Conservation (phyloP, 2,113 vertebrate genomes). For the Tamias sibiricus region DNA sequence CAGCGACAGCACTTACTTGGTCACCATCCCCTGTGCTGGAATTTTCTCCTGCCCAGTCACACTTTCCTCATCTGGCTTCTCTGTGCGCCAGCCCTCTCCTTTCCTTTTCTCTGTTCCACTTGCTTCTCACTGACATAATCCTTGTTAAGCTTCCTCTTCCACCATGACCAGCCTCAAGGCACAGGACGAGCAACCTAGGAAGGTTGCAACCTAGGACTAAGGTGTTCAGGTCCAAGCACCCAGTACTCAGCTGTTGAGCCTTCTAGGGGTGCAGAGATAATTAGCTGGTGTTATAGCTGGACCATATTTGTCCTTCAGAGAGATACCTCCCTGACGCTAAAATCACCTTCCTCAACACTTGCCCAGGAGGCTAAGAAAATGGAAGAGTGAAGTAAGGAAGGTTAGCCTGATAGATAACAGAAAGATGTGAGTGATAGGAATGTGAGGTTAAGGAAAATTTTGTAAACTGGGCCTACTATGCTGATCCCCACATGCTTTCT, state of each 20-base stretch:
- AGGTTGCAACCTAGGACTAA: background rate
- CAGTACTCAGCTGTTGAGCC: background rate
- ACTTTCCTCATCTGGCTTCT: background rate
- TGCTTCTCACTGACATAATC: background rate
- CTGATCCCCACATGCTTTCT: no score
- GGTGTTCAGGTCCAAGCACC: background rate
- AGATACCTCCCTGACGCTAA: background rate
- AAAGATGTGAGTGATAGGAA: no score
- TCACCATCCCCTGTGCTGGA: background rate
- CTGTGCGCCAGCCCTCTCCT: background rate
- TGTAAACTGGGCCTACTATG: no score
- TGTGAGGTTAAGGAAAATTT: no score
- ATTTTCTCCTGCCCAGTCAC: background rate
- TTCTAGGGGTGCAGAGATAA: rapidly evolving
- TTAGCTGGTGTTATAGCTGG: background rate
- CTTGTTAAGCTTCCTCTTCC: background rate
- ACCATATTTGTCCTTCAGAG: background rate
- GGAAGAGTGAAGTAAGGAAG: background rate
- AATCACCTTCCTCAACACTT: background rate
- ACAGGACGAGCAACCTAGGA: background rate
- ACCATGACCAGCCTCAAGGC: background rate
- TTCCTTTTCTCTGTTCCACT: background rate
- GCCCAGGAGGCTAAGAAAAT: background rate
- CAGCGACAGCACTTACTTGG: background rate
- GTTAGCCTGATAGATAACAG: no score